phyloP scores from a whole-genome alignment of 64 coral and sea anemone genomes.

The Pocillopora damicornis region DNA sequence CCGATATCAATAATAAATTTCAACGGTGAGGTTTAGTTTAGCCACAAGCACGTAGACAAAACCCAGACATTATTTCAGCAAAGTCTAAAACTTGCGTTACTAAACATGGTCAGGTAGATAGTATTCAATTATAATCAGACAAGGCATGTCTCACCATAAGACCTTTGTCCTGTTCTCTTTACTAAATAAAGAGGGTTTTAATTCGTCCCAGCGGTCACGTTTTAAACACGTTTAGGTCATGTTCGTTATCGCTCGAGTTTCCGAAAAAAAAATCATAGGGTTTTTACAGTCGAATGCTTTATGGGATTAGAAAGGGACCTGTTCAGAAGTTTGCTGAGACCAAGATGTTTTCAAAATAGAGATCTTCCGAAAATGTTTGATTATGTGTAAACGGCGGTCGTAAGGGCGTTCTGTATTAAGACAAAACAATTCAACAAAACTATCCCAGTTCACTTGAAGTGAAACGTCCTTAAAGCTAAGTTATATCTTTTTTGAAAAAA shows the following conservation, averaged over 20 bases:
- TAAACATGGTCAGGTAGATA: neutral
- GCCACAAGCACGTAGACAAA: neutral
- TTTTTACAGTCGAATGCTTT: neutral
- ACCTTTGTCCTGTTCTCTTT: neutral
- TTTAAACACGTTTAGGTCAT: neutral
- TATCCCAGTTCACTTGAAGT: neutral
- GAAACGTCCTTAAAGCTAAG: neutral
- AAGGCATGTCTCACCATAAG: neutral
- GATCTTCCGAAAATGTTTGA: neutral
- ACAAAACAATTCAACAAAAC: constrained; percentile 12
- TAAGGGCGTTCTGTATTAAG: neutral
- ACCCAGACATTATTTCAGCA: neutral
- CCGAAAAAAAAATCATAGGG: neutral
- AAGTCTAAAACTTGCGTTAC: neutral
- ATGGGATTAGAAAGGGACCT: neutral
- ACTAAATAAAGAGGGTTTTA: too few relatives aligned
- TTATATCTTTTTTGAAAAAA: neutral
- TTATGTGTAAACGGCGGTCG: neutral
- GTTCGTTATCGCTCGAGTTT: neutral
- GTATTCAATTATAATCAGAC: neutral
- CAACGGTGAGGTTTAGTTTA: too few relatives aligned
- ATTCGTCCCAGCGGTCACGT: too few relatives aligned
- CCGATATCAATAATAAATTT: neutral
- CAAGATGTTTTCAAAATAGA: too few relatives aligned
- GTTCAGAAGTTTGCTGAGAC: neutral